These are phyloP conservation scores for Macroramphosus scolopax DNA, from an alignment of 2,797 vertebrate genomes.

Conservation along the genomic window DNA sequence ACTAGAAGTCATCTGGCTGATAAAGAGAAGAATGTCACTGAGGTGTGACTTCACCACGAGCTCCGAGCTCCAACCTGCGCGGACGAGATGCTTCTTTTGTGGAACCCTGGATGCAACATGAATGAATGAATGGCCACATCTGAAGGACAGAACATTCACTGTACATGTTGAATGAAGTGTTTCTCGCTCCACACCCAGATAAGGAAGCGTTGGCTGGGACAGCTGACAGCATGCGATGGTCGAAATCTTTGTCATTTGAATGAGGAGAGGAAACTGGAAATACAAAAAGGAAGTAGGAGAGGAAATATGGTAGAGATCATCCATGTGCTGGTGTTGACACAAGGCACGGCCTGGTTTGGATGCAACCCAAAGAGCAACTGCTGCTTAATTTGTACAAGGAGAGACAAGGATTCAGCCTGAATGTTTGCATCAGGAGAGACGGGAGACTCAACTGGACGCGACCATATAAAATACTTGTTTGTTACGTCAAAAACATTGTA, in stretches of 20 bases:
- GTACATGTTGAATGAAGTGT: background rate
- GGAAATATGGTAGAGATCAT: conserved; percentile 32
- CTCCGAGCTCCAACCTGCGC: conserved; percentile 19
- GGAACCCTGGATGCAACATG: too few relatives aligned
- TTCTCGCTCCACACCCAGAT: conserved; percentile 15
- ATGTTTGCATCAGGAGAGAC: too few relatives aligned
- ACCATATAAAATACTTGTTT: too few relatives aligned
- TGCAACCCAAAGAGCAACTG: too few relatives aligned
- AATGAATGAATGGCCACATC: too few relatives aligned
- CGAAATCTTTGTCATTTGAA: conserved; percentile 42
- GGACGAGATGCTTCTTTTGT: too few relatives aligned
- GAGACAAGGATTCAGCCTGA: too few relatives aligned
- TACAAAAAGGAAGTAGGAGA: conserved; percentile 45
- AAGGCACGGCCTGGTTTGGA: conserved; percentile 42
- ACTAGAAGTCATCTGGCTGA: conserved; percentile 58
- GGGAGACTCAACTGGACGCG: too few relatives aligned
- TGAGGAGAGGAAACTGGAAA: conserved; percentile 57
- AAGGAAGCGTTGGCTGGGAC: conserved; percentile 6
- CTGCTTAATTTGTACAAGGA: too few relatives aligned
- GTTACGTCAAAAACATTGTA: too few relatives aligned
- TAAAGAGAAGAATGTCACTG: conserved; percentile 58
- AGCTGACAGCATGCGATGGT: conserved; percentile 25
- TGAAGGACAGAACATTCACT: background rate
- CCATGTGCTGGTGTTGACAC: conserved; percentile 35
- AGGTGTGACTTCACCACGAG: conserved; percentile 47